Conservation (phyloP, 1,140 invertebrate genomes). For the Bicyclus anynana region DNA sequence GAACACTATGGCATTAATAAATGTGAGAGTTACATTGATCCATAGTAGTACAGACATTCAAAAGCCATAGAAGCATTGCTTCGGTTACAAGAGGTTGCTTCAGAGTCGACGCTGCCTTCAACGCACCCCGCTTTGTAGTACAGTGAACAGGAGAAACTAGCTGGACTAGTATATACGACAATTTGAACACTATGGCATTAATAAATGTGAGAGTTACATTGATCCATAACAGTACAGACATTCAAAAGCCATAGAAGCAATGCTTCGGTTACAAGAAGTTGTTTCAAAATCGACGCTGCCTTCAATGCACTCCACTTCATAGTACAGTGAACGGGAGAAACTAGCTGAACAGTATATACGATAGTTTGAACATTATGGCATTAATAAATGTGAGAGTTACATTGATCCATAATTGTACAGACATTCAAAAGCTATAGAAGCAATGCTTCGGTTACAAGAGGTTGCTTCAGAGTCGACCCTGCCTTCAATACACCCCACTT, state of each 20-base stretch:
- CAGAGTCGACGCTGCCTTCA: constrained; percentile 39
- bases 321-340: constrained; percentile 38
- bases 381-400: neutral
- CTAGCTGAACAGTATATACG: constrained; percentile 41
- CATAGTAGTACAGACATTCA: constrained; percentile 12
- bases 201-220: neutral
- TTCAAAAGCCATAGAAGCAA: constrained; percentile 33
- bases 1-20: constrained; percentile 7
- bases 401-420: neutral
- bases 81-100: constrained; percentile 34
- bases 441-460: constrained; percentile 35
- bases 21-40: neutral
- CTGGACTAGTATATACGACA: constrained; percentile 39
- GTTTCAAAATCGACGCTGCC: constrained; percentile 44
- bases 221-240: constrained; percentile 10
- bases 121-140: constrained; percentile 40
- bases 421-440: constrained; percentile 36
- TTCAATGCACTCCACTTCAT: constrained; percentile 34
- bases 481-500: constrained; percentile 34
- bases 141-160: constrained; percentile 35
- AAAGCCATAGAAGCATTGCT: constrained; percentile 40
- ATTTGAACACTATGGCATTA: constrained; percentile 19
- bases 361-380: constrained; percentile 22
- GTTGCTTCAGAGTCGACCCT: constrained; percentile 41
- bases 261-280: constrained; percentile 36